Percentiles rank a stretch among this genome's conserved stretches.
Evolutionary conservation across 2,888 invertebrate genomes (phyloP).

Genomic region (Drosophila crucigera): DNA sequence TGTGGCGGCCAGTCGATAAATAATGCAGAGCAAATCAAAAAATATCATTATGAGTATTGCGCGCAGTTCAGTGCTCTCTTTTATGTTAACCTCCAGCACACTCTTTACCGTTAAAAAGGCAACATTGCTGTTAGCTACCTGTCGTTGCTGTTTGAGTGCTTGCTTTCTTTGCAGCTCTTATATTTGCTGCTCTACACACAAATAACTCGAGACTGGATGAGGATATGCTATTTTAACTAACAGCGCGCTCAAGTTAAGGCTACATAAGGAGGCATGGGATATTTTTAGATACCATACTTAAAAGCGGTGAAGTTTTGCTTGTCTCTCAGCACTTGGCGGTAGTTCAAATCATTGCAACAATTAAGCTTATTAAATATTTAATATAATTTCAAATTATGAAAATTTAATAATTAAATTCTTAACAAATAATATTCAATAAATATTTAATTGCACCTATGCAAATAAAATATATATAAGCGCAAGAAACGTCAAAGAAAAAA

Average conservation of each 20-base stretch:
- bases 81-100: neutral
- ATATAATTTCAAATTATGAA: neutral
- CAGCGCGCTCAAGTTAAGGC: constrained; percentile 13
- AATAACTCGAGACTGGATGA: neutral
- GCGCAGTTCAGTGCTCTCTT: neutral
- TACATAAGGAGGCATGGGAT: neutral
- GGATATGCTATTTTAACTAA: constrained; percentile 15
- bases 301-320: neutral
- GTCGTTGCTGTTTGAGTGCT: neutral
- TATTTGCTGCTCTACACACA: neutral
- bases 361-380: neutral
- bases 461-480: neutral
- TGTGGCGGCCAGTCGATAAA: constrained; percentile 44
- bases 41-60: constrained; percentile 1
- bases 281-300: neutral
- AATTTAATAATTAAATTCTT: neutral
- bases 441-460: neutral
- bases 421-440: neutral
- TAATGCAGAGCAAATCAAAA: neutral
- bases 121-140: neutral
- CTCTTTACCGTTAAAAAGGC: neutral
- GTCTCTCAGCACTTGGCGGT: neutral
- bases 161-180: neutral
- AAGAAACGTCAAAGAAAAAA: neutral
- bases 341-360: neutral